Percentiles rank a stretch among this genome's conserved stretches.
These are phyloP conservation scores for Prunella fulvescens DNA, from an alignment of 2,113 vertebrate genomes.

Conservation along the genomic window DNA sequence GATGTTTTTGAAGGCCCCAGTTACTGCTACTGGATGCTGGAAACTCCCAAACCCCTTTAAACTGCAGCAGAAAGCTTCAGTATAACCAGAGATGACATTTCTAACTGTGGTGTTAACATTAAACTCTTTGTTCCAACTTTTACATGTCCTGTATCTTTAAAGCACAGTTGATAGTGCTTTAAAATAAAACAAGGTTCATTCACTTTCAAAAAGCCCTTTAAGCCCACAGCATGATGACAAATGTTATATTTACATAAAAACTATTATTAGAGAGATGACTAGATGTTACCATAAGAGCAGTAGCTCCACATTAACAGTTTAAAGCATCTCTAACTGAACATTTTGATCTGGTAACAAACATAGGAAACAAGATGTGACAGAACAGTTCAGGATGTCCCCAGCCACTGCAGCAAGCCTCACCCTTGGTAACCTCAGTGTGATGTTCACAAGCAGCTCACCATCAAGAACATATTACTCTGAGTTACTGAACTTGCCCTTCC, in stretches of 20 bases:
- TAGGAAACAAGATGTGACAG: neutral
- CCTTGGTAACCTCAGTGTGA: neutral
- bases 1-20: neutral
- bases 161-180: neutral
- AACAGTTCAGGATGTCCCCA: neutral
- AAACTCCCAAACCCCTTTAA: neutral
- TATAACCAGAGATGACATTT: neutral
- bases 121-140: neutral
- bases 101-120: neutral
- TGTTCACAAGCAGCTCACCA: neutral
- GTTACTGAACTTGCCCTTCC: neutral
- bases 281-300: neutral
- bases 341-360: neutral
- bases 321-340: neutral
- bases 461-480: neutral
- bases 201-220: neutral
- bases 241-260: neutral
- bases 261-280: neutral
- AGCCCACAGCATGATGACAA: neutral
- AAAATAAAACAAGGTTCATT: neutral
- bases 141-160: neutral
- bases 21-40: neutral
- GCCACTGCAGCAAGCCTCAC: neutral
- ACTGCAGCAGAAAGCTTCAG: neutral
- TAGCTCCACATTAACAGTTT: neutral